Base-by-base conservation (phyloP, 2,113 vertebrate species). In the Eublepharis macularius region DNA sequence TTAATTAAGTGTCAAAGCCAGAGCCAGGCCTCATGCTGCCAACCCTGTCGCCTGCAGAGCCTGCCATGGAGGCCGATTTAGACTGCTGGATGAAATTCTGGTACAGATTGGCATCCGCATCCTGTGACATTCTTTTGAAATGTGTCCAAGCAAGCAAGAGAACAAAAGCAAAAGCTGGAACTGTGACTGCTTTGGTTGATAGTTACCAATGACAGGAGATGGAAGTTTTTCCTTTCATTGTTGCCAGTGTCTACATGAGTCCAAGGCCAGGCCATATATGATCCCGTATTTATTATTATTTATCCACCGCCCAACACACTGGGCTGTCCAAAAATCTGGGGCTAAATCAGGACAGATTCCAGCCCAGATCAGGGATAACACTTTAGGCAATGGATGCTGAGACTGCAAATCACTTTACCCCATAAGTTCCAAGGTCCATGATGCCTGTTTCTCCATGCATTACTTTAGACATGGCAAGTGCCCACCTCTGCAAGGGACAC, bases 1-100 rank as follows among this genome's bases (percentile, higher is more conserved):
- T 91, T 92, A 93, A 92, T 94, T 92, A 95, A 93, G 86, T 89
- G 92, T 83, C 86, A 91, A 91, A 86, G 41, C 80, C 76, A 85
- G 82, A 94, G 90, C 17, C 45, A 83, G 79, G 29, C 47, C 11
- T 74, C 76, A 66, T 36, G 47, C 68, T 88, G 86, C 83, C 91
- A 94, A 77, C 49, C 84, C 88, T 83, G 86, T 82, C 85, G 74
- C 75, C 85, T 87, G n/a, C 14, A 90, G 78, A 83, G 76, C 91
- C 83, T 86, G 69, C 81, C 66, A 76, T 17, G 80, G 90, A 4
- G 60, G 87, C 76, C 84, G 73, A 89, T 91, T 88, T 85, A 85
- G 49, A 82, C 83, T 89, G 41, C 77, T 87, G 87, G 89, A 90
- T 43, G 19, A 81, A 87, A 90, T 86, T 81, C 36, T 54, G 88